phyloP scores from a whole-genome alignment of 2,113 vertebrate genomes.

The Carlito syrichta region DNA sequence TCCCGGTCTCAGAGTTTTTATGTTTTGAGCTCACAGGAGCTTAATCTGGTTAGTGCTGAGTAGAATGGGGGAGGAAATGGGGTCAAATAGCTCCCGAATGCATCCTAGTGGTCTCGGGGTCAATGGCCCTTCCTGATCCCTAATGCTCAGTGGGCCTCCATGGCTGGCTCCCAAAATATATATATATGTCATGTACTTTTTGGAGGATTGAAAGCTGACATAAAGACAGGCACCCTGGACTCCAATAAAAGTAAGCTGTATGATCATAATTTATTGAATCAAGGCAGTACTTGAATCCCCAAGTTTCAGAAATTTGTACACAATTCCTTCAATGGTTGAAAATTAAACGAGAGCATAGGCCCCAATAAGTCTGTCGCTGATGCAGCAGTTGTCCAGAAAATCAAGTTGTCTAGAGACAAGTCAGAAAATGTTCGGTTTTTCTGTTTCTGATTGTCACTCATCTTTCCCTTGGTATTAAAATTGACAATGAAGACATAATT shows the following conservation, averaged over 20 bases:
- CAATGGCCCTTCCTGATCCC: no score
- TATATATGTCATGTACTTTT: slow-evolving; percentile 83
- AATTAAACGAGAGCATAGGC: slow-evolving; percentile 86
- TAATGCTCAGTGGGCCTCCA: no score
- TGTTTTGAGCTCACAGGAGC: no score
- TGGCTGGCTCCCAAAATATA: no score
- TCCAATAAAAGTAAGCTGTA: slow-evolving; percentile 85
- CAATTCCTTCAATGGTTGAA: slow-evolving; percentile 82
- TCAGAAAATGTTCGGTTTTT: slow-evolving; percentile 83
- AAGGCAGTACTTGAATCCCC: slow-evolving; percentile 83
- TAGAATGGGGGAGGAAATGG: no score
- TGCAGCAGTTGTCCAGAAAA: slow-evolving; percentile 81
- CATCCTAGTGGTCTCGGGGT: no score
- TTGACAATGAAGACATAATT: slow-evolving; percentile 82
- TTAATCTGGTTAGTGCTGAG: no score
- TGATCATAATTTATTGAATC: slow-evolving; percentile 84
- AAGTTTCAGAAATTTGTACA: slow-evolving; percentile 86
- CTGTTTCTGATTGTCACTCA: slow-evolving; percentile 82
- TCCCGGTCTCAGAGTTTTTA: no score
- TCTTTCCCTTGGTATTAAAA: slow-evolving; percentile 82
- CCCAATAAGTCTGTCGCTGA: slow-evolving; percentile 83
- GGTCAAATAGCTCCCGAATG: no score
- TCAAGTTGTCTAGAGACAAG: slow-evolving; percentile 84
- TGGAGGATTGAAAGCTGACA: slow-evolving; percentile 82
- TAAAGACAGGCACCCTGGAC: slow-evolving; percentile 84